Evolutionary conservation across 2,888 invertebrate species (phyloP), one percentile per base, ranked within the genome.

Genomic region (Amiota minor): DNA sequence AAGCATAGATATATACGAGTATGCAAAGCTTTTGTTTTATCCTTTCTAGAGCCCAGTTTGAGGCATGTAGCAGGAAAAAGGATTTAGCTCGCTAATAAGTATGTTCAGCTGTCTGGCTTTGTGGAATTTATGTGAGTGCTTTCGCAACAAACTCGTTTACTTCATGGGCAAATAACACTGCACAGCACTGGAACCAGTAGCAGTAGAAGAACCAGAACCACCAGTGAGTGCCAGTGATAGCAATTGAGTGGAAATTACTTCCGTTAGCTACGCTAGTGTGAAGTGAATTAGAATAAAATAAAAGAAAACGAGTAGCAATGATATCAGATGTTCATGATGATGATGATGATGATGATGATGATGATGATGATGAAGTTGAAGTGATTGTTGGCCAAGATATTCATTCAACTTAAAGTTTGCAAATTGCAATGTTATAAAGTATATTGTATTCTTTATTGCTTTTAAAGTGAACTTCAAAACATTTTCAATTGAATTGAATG

Each of bases 31-130:
- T 16, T 20, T 59, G 10, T n/a, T 20, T 20, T 59, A 59, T 18
- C 11, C 18, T 59, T n/a, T 9, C 12, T 59, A 20, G 18, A 6
- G 59, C 18, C 18, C 16, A 65, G 65, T 65, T 65, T n/a, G 46
- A 2, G 62, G n/a, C 0, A 35, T 35, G 35, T 4, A 35, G 35
- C 6, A 35, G 35, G 47, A 18, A 65, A 65, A 65, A 47, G 47
- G 65, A 65, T 65, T 47, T 65, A 46, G 18, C 65, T 18, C 65
- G 65, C 65, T 65, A 65, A 65, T 65, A 65, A 65, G 65, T 65
- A 65, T 65, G 65, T 65, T 65, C 47, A 65, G 49, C 65, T 65
- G 65, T 65, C 65, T 47, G 65, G 16, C 16, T 18, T 47, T 16
- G 59, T 20, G 23, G 18, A 47, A 65, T 65, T 65, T 65, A 65